Evolutionary conservation across 2,888 invertebrate species (phyloP), one percentile per base, ranked within the genome.

Genomic region (Stenodera caucasica): DNA sequence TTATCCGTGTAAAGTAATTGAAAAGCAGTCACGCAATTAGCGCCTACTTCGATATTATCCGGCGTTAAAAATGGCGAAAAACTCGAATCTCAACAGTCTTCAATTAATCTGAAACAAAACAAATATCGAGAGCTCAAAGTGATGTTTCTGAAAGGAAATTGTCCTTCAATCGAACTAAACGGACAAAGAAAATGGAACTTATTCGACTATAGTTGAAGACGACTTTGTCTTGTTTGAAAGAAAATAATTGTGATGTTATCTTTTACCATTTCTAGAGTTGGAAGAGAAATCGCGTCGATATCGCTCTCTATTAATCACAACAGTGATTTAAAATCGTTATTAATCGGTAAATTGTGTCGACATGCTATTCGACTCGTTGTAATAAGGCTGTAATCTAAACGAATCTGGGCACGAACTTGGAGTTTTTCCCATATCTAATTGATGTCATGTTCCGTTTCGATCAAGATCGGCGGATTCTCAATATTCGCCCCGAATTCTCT

Each of bases 121-220:
- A 60, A 60, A 60, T n/a, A n/a, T 50, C 50, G 6, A 15, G 8
- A 30, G 9, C 49, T 57, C 52, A 56, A 60, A 57, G 56, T 52
- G 33, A 26, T 29, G 26, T 30, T 21, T 54, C 26, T n/a, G 53
- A 49, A 60, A 56, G 32, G 49, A 21, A 60, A 30, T 23, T 23
- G 32, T 49, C 30, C 15, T 54, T 26, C 35, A 33, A 55, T 50
- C 51, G 29, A 55, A 29, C 30, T 21, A 21, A 49, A 33, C 52
- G 49, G 53, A 59, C 56, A 64, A 64, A 61, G 57, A 61, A 61
- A 62, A 68, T 66, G 60, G 66, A 68, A 68, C 65, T 67, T 58
- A 62, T 65, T 61, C 66, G 61, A 66, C 61, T 66, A 64, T 64
- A 64, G n/a, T n/a, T 58, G 56, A 57, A 54, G 51, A 64, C 26